These are phyloP conservation scores for Acanthosepion pharaonis DNA, from an alignment of 2,888 invertebrate genomes.

Conservation along the genomic window DNA sequence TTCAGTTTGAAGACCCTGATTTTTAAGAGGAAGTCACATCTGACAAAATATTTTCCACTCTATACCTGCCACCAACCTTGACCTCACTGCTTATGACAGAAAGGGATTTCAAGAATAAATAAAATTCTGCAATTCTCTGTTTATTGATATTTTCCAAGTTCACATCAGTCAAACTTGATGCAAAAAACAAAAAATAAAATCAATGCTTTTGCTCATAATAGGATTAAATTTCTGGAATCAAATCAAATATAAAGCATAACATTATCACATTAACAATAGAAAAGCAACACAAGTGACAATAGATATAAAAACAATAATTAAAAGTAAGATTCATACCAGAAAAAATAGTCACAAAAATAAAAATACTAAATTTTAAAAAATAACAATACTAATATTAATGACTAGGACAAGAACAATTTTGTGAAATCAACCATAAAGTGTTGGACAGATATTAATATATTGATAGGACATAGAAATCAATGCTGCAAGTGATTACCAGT, in stretches of 20 bases:
- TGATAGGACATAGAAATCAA: too few species aligned
- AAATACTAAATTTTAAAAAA: neutral
- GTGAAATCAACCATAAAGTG: neutral
- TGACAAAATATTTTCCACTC: neutral
- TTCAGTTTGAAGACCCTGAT: neutral
- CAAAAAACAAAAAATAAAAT: neutral
- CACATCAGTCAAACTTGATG: neutral
- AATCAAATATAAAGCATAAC: neutral
- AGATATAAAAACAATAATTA: neutral
- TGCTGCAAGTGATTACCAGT: too few species aligned
- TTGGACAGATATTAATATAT: neutral
- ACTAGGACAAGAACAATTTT: neutral
- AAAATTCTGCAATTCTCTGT: neutral
- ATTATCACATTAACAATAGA: neutral
- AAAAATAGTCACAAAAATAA: neutral
- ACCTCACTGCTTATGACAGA: neutral
- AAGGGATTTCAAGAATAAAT: neutral
- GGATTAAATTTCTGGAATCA: neutral
- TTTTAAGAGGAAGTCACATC: neutral
- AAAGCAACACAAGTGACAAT: neutral
- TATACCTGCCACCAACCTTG: neutral
- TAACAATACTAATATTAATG: neutral
- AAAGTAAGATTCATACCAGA: neutral
- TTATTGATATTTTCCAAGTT: conserved; percentile 33
- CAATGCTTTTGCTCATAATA: neutral